Evolutionary conservation across 2,888 invertebrate species (phyloP).

Genomic region (Entomobrya multifasciata): DNA sequence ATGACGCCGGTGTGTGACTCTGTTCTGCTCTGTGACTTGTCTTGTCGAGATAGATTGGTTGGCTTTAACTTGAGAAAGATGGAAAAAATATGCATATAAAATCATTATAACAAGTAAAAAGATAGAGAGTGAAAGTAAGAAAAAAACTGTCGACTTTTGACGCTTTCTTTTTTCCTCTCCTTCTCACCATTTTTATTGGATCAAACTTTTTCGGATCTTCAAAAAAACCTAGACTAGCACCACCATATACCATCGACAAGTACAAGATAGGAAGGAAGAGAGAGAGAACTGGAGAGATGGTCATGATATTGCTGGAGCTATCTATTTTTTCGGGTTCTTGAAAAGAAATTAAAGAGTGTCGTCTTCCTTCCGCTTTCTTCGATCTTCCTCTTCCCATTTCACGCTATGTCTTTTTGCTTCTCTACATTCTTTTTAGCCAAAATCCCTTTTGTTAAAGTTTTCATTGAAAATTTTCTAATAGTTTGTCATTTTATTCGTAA

Average conservation of each 20-base stretch:
- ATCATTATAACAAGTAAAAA: constrained; percentile 4
- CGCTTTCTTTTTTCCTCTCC: constrained; percentile 8
- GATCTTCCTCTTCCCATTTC: not conserved
- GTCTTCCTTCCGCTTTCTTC: constrained; percentile 16
- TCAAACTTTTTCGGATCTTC: constrained; percentile 54
- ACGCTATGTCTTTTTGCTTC: not conserved
- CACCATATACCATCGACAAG: no score
- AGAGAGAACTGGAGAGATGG: not conserved
- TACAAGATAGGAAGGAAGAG: not conserved
- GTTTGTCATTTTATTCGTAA: constrained; percentile 36
- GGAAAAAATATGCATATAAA: constrained; percentile 58
- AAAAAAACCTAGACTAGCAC: no score
- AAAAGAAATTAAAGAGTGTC: constrained; percentile 60
- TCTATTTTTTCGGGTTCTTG: not conserved
- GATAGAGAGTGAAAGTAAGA: not conserved
- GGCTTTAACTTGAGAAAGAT: constrained; percentile 58
- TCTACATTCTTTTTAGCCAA: not conserved
- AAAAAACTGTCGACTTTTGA: constrained; percentile 62
- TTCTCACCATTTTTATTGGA: constrained; percentile 57
- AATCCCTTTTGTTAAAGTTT: constrained; percentile 60
- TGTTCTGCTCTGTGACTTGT: not conserved
- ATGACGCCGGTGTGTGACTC: constrained; percentile 19
- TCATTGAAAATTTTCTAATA: constrained; percentile 50
- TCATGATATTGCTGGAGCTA: constrained; percentile 41
- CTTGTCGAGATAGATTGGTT: constrained; percentile 55